Percentiles rank a stretch among this genome's conserved stretches.
These are phyloP conservation scores for Dallia pectoralis DNA, from an alignment of 2,797 vertebrate species.

Conservation along the genomic window DNA sequence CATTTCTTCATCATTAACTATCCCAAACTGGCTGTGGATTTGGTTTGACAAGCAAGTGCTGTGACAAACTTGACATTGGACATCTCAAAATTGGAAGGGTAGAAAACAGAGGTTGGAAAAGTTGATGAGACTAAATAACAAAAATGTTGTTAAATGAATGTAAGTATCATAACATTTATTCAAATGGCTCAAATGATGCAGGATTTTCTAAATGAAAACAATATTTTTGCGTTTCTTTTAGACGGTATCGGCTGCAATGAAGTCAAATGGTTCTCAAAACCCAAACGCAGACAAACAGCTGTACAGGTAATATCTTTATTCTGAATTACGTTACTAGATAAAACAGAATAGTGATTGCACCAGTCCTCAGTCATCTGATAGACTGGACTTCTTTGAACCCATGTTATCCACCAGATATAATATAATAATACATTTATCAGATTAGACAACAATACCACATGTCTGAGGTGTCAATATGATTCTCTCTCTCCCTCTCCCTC, in stretches of 20 bases:
- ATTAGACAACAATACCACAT: background rate
- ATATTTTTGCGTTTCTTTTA: conserved; percentile 47
- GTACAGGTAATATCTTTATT: conserved; percentile 77
- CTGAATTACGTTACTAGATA: background rate
- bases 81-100: too few species aligned
- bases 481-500: background rate
- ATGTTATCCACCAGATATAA: background rate
- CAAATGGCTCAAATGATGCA: background rate
- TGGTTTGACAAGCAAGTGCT: too few species aligned
- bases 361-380: background rate
- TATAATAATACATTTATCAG: background rate
- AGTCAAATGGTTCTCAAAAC: conserved; percentile 68
- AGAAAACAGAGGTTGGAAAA: too few species aligned
- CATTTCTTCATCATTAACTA: too few species aligned
- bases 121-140: background rate
- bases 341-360: background rate
- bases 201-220: background rate
- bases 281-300: conserved; percentile 82
- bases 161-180: background rate
- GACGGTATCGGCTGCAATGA: conserved; percentile 80
- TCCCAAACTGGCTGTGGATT: too few species aligned
- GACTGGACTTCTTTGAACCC: background rate
- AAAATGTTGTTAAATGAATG: background rate
- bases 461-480: too few species aligned
- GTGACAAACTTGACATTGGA: too few species aligned